Conservation (phyloP, 2,888 invertebrate genomes). For the Tipula helvola region DNA sequence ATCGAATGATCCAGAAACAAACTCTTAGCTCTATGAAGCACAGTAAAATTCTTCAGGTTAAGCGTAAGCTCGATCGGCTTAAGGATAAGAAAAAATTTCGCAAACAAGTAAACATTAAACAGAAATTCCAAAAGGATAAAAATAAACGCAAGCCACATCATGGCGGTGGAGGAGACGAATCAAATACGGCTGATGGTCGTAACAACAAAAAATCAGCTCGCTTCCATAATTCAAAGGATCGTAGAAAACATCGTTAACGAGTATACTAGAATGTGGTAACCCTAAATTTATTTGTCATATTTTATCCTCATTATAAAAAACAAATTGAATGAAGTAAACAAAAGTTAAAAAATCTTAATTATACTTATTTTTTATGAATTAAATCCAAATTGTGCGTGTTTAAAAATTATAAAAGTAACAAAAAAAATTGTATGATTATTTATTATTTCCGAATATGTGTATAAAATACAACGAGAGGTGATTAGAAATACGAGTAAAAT, state of each 20-base stretch:
- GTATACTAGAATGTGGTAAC: background rate
- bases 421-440: background rate
- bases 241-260: background rate
- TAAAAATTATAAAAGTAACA: background rate
- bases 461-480: background rate
- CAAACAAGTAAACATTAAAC: slow-evolving; percentile 29
- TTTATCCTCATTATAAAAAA: background rate
- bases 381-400: background rate
- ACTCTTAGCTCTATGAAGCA: slow-evolving; percentile 61
- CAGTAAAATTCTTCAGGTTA: slow-evolving; percentile 64
- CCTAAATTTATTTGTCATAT: background rate
- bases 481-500: background rate
- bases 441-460: background rate
- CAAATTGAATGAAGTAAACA: background rate
- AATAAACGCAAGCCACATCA: slow-evolving; percentile 22
- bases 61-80: slow-evolving; percentile 54
- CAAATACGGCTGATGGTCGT: background rate
- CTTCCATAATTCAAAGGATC: background rate
- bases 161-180: background rate
- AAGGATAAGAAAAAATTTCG: slow-evolving; percentile 56
- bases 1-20: slow-evolving; percentile 54
- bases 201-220: background rate
- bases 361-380: background rate
- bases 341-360: background rate
- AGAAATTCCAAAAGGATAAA: slow-evolving; percentile 29